These are phyloP conservation scores for Suncus etruscus DNA, from an alignment of 2,113 vertebrate species.

Conservation along the genomic window DNA sequence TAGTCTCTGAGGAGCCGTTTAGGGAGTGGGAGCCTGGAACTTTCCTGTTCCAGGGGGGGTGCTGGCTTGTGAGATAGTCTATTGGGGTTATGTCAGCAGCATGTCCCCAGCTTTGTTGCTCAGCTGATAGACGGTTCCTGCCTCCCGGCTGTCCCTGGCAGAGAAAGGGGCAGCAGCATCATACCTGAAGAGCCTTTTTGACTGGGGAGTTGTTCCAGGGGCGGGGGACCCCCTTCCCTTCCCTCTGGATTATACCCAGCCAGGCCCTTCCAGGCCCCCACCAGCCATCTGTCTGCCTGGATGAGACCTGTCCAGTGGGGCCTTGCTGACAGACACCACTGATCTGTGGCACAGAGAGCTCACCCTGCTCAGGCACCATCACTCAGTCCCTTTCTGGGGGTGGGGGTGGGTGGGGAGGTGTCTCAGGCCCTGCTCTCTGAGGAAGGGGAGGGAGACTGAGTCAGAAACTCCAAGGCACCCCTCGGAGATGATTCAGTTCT, in stretches of 20 bases:
- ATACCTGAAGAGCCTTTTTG: not conserved
- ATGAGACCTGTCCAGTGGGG: not conserved
- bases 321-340: not conserved
- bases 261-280: not conserved
- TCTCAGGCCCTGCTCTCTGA: not conserved
- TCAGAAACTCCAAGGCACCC: not conserved
- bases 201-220: not conserved
- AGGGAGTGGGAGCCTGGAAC: not conserved
- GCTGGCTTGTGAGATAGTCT: not conserved
- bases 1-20: not conserved
- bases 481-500: not conserved
- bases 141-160: not conserved
- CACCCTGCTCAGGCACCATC: no score
- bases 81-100: not conserved
- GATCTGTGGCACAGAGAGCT: no score
- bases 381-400: no score
- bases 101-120: no score
- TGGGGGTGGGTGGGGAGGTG: no score
- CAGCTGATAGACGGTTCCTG: not conserved
- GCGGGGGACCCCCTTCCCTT: not conserved
- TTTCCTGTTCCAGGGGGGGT: not conserved
- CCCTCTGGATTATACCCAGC: not conserved
- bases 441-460: slow-evolving; percentile 11
- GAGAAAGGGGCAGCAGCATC: not conserved
- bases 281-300: not conserved